A percentile compares a stretch with the other conserved stretches of the same genome.
These are phyloP conservation scores for Trichogramma evanescens DNA, from an alignment of 2,888 invertebrate species.

Conservation along the genomic window DNA sequence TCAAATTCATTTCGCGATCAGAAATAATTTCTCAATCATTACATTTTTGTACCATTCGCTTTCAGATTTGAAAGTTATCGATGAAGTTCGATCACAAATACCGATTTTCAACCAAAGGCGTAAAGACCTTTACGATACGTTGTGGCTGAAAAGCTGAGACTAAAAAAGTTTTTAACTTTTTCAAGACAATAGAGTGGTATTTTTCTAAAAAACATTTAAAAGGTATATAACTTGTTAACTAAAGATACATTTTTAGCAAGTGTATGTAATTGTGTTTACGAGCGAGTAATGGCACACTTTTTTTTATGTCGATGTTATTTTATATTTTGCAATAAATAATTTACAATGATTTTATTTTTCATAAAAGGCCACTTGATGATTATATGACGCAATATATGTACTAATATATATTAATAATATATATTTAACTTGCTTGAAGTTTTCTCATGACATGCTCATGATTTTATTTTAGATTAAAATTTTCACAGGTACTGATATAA, in stretches of 20 bases:
- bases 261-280: too few species aligned
- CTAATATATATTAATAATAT: slow-evolving; percentile 8
- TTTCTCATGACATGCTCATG: slow-evolving; percentile 14
- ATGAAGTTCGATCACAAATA: slow-evolving; percentile 76
- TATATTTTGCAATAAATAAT: slow-evolving; percentile 25
- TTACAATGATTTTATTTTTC: slow-evolving; percentile 31
- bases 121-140: slow-evolving; percentile 40
- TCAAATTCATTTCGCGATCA: not conserved
- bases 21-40: not conserved
- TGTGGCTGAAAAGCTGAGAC: slow-evolving; percentile 29
- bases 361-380: slow-evolving; percentile 37
- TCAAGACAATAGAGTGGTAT: too few species aligned
- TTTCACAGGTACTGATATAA: slow-evolving; percentile 23
- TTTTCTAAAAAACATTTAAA: too few species aligned
- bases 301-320: not conserved
- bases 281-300: too few species aligned
- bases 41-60: slow-evolving; percentile 27
- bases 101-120: slow-evolving; percentile 71
- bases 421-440: slow-evolving; percentile 14
- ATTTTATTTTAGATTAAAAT: slow-evolving; percentile 6
- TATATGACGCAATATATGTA: slow-evolving; percentile 22
- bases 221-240: too few species aligned
- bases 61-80: slow-evolving; percentile 65
- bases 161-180: too few species aligned
- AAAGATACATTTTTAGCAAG: too few species aligned